Evolutionary conservation across 2,113 vertebrate genomes (phyloP).

Genomic region (Tragelaphus scriptus): DNA sequence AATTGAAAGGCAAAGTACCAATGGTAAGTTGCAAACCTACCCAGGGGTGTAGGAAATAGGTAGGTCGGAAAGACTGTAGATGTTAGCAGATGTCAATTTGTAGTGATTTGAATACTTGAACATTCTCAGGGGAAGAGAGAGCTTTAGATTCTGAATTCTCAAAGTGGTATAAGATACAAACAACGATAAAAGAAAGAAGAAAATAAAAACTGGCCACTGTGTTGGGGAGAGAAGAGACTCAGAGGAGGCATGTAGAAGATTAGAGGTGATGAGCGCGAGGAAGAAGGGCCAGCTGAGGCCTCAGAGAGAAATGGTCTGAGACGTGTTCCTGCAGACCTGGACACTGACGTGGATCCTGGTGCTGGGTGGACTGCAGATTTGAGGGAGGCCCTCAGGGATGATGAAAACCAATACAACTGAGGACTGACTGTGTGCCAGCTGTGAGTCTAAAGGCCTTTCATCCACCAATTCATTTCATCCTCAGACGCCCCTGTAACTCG

Average conservation of each 20-base stretch:
- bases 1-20: neutral
- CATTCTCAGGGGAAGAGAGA: neutral
- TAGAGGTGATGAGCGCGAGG: rapidly evolving
- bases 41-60: rapidly evolving
- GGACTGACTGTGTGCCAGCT: neutral
- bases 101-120: neutral
- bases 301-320: rapidly evolving
- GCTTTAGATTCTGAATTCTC: neutral
- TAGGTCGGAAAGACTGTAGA: neutral
- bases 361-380: rapidly evolving
- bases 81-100: neutral
- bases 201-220: neutral
- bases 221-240: neutral
- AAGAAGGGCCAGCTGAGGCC: too few relatives aligned
- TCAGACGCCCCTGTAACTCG: neutral
- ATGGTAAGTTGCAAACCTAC: neutral
- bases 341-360: rapidly evolving
- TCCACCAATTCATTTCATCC: too few relatives aligned
- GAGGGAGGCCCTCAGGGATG: rapidly evolving
- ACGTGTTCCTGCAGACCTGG: rapidly evolving
- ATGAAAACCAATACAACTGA: rapidly evolving
- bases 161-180: neutral
- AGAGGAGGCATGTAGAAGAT: neutral
- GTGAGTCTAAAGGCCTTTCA: too few relatives aligned
- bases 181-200: neutral